These are phyloP conservation scores for Ploceus nigricollis DNA, from an alignment of 2,113 vertebrate species.

Conservation along the genomic window DNA sequence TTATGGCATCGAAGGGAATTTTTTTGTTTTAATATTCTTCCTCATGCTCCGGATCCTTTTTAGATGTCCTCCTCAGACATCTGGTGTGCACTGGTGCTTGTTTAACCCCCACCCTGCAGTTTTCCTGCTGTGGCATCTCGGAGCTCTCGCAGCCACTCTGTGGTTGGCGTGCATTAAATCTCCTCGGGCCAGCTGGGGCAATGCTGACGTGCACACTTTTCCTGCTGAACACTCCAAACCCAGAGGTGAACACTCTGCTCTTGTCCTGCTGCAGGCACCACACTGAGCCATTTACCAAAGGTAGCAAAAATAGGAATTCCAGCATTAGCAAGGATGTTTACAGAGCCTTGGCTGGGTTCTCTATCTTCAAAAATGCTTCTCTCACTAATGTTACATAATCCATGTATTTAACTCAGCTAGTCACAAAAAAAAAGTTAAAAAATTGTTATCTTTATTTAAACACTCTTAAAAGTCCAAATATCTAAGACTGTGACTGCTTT, in stretches of 20 bases:
- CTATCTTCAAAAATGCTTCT: background rate
- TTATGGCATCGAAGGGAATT: background rate
- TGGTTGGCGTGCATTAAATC: conserved; percentile 29
- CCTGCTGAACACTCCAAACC: conserved; percentile 61
- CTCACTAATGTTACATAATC: background rate
- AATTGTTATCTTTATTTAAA: background rate
- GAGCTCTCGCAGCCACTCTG: conserved; percentile 4
- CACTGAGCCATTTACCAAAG: background rate
- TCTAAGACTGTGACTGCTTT: background rate
- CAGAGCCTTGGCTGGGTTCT: background rate
- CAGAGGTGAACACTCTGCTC: conserved; percentile 8
- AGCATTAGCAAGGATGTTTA: background rate
- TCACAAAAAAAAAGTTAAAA: background rate
- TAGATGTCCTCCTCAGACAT: conserved; percentile 18
- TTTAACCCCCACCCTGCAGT: conserved; percentile 15
- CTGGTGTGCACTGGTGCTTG: conserved; percentile 39
- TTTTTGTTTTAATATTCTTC: background rate
- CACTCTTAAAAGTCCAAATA: background rate
- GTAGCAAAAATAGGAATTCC: background rate
- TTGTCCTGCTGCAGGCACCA: background rate
- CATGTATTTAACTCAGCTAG: background rate
- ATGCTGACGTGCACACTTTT: conserved; percentile 67
- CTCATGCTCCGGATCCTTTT: background rate
- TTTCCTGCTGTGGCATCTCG: conserved; percentile 35
- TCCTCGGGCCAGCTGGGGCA: conserved; percentile 3